Conservation (phyloP, 2,797 vertebrate species). For the Enteromius radiatus region DNA sequence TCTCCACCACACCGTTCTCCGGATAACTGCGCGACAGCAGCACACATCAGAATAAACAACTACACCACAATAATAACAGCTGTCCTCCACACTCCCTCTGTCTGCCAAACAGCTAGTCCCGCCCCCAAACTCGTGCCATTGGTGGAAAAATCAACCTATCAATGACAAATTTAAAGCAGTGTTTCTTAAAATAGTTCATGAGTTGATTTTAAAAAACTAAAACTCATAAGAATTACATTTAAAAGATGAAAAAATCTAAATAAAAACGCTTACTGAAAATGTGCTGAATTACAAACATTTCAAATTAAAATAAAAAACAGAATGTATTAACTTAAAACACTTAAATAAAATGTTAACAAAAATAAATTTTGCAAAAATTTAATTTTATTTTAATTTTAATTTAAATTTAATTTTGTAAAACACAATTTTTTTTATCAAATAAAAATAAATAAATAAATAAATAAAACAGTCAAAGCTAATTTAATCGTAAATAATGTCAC, state of each 20-base stretch:
- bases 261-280: no score
- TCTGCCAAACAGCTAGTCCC: neutral
- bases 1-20: conserved; percentile 90
- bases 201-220: neutral
- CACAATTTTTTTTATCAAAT: no score
- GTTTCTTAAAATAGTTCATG: neutral
- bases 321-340: neutral
- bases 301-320: no score
- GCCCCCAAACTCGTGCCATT: neutral
- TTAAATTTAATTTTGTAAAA: no score
- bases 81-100: neutral
- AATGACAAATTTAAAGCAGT: neutral
- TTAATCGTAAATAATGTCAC: neutral
- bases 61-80: neutral
- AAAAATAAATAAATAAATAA: neutral
- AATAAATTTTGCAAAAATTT: no score
- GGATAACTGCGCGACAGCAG: conserved; percentile 80
- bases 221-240: neutral
- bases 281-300: no score
- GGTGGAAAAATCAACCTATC: neutral
- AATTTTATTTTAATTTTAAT: no score
- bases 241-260: neutral
- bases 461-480: neutral
- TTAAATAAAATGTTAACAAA: no score
- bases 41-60: neutral